These are phyloP conservation scores for Dromaius novaehollandiae DNA, from an alignment of 2,113 vertebrate genomes.

Conservation along the genomic window DNA sequence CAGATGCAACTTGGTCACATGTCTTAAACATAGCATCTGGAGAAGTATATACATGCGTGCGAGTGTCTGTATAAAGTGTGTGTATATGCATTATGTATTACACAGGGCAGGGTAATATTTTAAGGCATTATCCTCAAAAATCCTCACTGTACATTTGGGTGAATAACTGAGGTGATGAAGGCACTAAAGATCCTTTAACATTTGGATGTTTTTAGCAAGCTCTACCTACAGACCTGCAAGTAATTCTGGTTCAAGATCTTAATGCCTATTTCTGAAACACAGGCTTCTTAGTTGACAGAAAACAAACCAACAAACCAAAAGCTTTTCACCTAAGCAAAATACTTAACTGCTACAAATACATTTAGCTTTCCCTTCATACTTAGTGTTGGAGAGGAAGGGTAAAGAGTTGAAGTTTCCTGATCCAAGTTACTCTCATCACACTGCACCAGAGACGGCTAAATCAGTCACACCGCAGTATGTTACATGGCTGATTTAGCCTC, in stretches of 20 bases:
- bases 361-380: constrained; percentile 45
- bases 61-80: background rate
- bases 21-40: background rate
- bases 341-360: background rate
- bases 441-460: constrained; percentile 62
- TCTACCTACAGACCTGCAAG: background rate
- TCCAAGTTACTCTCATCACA: constrained; percentile 20
- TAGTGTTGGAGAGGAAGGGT: background rate
- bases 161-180: background rate
- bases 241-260: background rate
- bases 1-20: background rate
- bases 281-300: background rate
- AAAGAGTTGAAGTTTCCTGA: constrained; percentile 24
- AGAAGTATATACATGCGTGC: background rate
- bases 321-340: background rate
- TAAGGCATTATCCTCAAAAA: background rate
- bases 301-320: constrained; percentile 5
- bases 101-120: background rate
- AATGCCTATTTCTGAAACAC: background rate
- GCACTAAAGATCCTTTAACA: background rate
- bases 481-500: constrained; percentile 59
- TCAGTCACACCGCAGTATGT: constrained; percentile 63
- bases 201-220: background rate
- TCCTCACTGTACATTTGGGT: background rate
- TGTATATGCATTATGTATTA: rapidly evolving